Conservation (phyloP, 2,888 invertebrate species). For the Miltochrista miniata region DNA sequence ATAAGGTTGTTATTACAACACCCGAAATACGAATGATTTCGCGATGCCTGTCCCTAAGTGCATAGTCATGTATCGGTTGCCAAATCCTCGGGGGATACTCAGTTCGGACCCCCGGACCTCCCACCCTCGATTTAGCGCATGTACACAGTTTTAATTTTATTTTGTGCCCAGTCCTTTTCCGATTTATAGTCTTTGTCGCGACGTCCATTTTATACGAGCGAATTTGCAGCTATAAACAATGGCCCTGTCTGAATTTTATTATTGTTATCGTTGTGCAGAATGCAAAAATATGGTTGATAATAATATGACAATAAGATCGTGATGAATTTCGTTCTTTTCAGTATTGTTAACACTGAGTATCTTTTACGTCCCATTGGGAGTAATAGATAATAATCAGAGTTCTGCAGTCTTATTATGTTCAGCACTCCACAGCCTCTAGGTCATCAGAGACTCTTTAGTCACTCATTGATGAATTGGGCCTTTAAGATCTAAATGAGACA, state of each 20-base stretch:
- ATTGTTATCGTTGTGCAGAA: constrained; percentile 20
- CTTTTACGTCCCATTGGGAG: too few relatives aligned
- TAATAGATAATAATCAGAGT: too few relatives aligned
- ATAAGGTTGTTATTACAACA: constrained; percentile 35
- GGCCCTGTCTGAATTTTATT: constrained; percentile 14
- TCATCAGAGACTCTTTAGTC: too few relatives aligned
- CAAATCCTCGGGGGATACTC: constrained; percentile 72
- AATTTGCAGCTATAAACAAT: constrained; percentile 15
- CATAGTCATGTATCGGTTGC: constrained; percentile 80
- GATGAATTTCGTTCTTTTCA: too few relatives aligned
- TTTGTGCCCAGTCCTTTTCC: constrained; percentile 56
- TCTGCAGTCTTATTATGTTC: too few relatives aligned
- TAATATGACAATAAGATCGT: too few relatives aligned
- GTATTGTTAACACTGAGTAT: too few relatives aligned
- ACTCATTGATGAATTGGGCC: too few relatives aligned
- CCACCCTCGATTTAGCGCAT: constrained; percentile 73
- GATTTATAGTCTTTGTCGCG: constrained; percentile 64
- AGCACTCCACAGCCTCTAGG: too few relatives aligned
- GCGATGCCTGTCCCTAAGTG: constrained; percentile 64
- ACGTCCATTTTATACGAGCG: constrained; percentile 54
- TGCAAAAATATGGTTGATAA: constrained; percentile 8
- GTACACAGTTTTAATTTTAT: constrained; percentile 72
- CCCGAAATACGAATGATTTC: constrained; percentile 25
- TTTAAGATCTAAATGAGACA: too few relatives aligned
- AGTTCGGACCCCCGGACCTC: constrained; percentile 41